Evolutionary conservation across 2,888 invertebrate species (phyloP), one percentile per base, ranked within the genome.

Genomic region (Aradus depressus): DNA sequence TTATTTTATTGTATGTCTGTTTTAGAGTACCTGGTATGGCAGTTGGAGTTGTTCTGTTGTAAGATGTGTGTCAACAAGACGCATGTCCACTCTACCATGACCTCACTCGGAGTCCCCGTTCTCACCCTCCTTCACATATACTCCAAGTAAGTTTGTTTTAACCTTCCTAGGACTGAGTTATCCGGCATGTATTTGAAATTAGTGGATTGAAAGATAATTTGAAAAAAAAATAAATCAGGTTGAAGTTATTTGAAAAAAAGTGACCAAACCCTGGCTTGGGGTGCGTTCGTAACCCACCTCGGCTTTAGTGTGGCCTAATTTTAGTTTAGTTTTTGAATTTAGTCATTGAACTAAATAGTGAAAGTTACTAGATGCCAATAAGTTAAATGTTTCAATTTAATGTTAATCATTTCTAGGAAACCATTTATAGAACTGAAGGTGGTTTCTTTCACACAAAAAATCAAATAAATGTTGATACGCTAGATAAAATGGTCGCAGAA

Each of bases 121-220:
- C 81, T 83, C 62, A 78, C 81, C 62, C 75, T 92, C 2, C 71
- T 91, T 59, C 81, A 87, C 62, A 80, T 87, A 56, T 92, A 92
- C 67, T 84, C 87, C 62, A 79, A 77, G 82, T 82, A 66, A 67
- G 73, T 72, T 44, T 44, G n/a, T 14, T 21, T 38, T 41, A 35
- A 19, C 5, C 35, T 14, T 31, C 25, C 8, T 28, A 10, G 31
- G 31, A 28, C 8, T 8, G 31, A 28, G n/a, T n/a, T n/a, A n/a
- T n/a, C n/a, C n/a, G n/a, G 8, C 10, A 28, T 28, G 8, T 28
- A 10, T 28, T 10, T 10, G 31, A 28, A 10, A 10, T 28, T 28
- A 10, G 10, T 8, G 31, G 10, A 28, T 10, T 28, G 8, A 28
- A 28, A 28, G 8, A 10, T 28, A 28, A 28, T 10, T 10, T 10